Evolutionary conservation across 2,888 invertebrate species (phyloP).

Genomic region (Toxonevra muliebris): DNA sequence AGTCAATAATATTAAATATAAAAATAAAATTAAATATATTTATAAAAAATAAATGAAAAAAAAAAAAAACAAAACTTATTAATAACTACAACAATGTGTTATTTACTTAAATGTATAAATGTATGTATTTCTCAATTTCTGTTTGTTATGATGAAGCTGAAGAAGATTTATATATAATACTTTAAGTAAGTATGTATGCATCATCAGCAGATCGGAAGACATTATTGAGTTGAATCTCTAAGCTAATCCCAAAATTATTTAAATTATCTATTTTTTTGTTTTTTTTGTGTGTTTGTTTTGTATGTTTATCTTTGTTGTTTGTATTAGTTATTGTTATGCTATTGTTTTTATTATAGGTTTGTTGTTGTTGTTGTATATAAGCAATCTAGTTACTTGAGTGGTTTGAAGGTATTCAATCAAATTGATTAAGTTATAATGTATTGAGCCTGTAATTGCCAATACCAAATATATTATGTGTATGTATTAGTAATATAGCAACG

Average conservation of each 20-base stretch:
- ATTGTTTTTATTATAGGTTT: background rate
- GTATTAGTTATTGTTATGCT: background rate
- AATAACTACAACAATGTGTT: background rate
- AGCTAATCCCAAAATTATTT: constrained; percentile 1
- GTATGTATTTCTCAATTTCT: too few species aligned
- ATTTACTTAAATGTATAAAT: too few species aligned
- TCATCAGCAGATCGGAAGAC: too few species aligned
- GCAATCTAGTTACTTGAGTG: background rate
- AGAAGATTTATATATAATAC: too few species aligned
- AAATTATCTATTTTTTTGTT: background rate
- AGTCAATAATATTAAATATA: constrained; percentile 46
- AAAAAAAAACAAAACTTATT: background rate
- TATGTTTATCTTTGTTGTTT: background rate
- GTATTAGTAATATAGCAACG: background rate
- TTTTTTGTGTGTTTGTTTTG: background rate
- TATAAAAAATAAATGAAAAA: constrained; percentile 25
- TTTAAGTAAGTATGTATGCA: too few species aligned
- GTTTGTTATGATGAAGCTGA: too few species aligned
- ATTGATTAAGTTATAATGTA: constrained; percentile 16
- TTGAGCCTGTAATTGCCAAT: constrained; percentile 3
- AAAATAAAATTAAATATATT: constrained; percentile 22
- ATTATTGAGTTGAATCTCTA: background rate
- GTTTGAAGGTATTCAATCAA: constrained; percentile 19
- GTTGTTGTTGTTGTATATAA: background rate
- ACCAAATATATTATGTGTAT: background rate